Evolutionary conservation across 2,888 invertebrate genomes (phyloP).

Genomic region (Rhagium mordax): DNA sequence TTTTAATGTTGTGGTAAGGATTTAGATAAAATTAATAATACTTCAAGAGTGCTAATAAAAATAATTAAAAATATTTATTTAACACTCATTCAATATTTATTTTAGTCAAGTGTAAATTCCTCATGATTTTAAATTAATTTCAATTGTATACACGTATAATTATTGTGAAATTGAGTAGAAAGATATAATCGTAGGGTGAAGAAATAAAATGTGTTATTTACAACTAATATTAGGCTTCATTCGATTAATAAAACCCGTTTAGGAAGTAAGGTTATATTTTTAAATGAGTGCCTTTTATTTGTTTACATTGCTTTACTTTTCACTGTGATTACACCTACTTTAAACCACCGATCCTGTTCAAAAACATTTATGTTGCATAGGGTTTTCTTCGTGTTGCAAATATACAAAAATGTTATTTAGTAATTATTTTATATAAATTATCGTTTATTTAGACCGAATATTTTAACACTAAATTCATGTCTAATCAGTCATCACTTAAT

Average conservation of each 20-base stretch:
- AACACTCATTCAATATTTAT: background rate
- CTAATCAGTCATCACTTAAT: background rate
- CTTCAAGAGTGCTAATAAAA: background rate
- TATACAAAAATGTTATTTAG: background rate
- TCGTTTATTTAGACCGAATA: conserved; percentile 5
- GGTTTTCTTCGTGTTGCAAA: background rate
- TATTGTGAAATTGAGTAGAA: background rate
- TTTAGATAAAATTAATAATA: background rate
- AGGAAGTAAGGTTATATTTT: conserved; percentile 33
- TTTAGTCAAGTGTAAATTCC: background rate
- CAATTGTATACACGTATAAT: background rate
- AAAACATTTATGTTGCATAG: background rate
- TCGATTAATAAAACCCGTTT: background rate
- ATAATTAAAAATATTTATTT: background rate
- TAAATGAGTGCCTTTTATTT: conserved; percentile 17
- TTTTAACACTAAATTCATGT: conserved; percentile 3
- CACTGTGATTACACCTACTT: background rate
- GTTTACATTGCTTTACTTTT: conserved; percentile 20
- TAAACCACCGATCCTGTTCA: background rate
- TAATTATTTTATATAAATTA: conserved; percentile 10
- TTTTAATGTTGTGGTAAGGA: background rate
- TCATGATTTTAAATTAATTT: background rate
- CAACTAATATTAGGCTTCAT: background rate
- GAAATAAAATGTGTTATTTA: background rate
- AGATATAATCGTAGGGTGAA: background rate